Evolutionary conservation across 2,888 invertebrate genomes (phyloP), one percentile per base, ranked within the genome.

Genomic region (Eupithecia subumbrata): DNA sequence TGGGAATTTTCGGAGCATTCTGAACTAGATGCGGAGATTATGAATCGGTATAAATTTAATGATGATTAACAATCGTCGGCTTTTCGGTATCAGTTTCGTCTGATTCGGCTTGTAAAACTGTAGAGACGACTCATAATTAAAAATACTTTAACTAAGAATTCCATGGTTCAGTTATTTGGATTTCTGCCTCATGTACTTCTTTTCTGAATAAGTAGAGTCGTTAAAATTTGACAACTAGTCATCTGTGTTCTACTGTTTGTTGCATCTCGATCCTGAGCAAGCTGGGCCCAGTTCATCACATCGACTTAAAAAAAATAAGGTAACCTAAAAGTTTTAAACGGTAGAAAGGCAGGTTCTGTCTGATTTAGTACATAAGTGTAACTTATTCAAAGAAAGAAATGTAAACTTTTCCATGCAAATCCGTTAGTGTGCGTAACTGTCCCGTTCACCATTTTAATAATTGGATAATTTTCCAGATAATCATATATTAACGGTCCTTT

Each of bases 31-130:
- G 88, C 88, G 80, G 83, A 90, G 93, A 93, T 92, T 91, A 90
- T 90, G 82, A 89, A 88, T 88, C 89, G 87, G 89, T 90, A 93
- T 92, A 93, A 91, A 92, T 92, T 92, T 91, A 89, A 90, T 92
- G 92, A 90, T 92, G 92, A 92, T 92, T 92, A 91, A 92, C 90
- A 91, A 91, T 91, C 88, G 91, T 91, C 89, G 88, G 87, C 81
- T 89, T 87, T 86, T 89, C 79, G 82, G 82, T 89, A 89, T 90
- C 86, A 82, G 82, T 81, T 86, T 84, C 82, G 80, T 76, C 71
- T 77, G 72, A 73, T 76, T 76, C 69, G 76, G 25, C 12, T 45
- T 7, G 25, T 30, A 68, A 40, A 68, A 25, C 43, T 14, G 45
- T 43, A 25, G 68, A 68, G 40, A 25, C 22, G 25, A 43, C 22